Evolutionary conservation across 2,797 vertebrate species (phyloP), one percentile per base, ranked within the genome.

Genomic region (Poecile montanus): DNA sequence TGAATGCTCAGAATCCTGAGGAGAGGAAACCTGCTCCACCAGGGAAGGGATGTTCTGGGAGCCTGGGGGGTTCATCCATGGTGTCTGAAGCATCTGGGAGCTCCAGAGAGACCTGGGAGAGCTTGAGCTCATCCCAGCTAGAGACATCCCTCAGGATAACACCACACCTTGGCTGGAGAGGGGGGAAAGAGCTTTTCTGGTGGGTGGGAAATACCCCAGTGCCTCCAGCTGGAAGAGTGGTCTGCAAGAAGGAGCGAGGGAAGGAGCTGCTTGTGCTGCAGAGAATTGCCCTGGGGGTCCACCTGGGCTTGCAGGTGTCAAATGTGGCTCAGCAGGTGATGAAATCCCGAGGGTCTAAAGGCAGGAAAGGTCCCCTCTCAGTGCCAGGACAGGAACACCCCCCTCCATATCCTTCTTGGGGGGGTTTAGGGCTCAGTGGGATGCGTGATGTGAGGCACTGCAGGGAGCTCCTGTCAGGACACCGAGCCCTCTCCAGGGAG

Each of bases 11-110:
- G 56, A 16, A 27, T 38, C 12, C 36, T 0, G 2, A 62, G 13
- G 11, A 88, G n/a, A 47, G 47, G 16, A 50, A 13, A 10, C 4
- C 32, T 13, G 4, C 9, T 6, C 0, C 15, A 40, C 0, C 2
- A 57, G 62, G 27, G n/a, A 9, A 62, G 20, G n/a, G 58, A 16
- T 4, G 32, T 7, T 6, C 16, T 42, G 67, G 32, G 27, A 75
- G 25, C 32, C 14, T 87, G 56, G 29, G 67, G 22, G 27, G 2
- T 42, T 68, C 26, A 51, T 45, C 26, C 29, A 1, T 4, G 10
- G 21, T 67, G 14, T 65, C 73, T 74, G 48, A 45, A 56, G n/a
- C 26, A 66, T 51, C 27, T 21, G 1, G 14, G 32, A 87, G 67
- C 56, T 88, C 25, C 68, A 53, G 60, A 50, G 57, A 29, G 50